These are phyloP conservation scores for Channa striata DNA, from an alignment of 2,797 vertebrate species.

Conservation along the genomic window DNA sequence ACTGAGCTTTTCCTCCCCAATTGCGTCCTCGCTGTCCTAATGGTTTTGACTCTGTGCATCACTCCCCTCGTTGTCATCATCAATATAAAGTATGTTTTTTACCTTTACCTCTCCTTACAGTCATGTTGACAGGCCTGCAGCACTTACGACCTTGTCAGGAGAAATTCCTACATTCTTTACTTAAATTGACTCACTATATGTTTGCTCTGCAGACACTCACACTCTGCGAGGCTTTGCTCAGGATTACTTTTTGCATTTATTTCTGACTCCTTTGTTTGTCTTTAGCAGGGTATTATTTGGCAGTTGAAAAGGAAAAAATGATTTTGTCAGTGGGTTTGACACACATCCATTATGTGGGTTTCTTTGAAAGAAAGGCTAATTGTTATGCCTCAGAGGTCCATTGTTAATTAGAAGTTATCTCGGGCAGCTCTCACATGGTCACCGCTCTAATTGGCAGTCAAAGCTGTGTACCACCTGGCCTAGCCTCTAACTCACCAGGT, in stretches of 20 bases:
- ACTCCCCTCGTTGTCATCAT: constrained; percentile 28
- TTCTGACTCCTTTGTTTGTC: constrained; percentile 8
- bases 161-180: constrained; percentile 46
- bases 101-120: constrained; percentile 32
- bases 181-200: constrained; percentile 27
- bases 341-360: constrained; percentile 42
- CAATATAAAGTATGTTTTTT: constrained; percentile 36
- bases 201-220: neutral
- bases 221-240: constrained; percentile 10
- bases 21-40: constrained; percentile 24
- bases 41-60: constrained; percentile 17
- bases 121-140: constrained; percentile 48
- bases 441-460: constrained; percentile 77
- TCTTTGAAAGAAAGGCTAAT: constrained; percentile 71
- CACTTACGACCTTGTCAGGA: constrained; percentile 55
- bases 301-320: constrained; percentile 9
- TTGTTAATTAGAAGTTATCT: constrained; percentile 78
- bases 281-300: constrained; percentile 21
- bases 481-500: constrained; percentile 73
- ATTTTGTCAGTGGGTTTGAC: constrained; percentile 40
- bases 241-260: neutral
- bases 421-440: constrained; percentile 68
- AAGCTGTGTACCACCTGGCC: constrained; percentile 74
- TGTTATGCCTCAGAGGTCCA: constrained; percentile 72
- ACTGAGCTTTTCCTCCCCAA: constrained; percentile 20